A percentile compares a stretch with the other conserved stretches of the same genome.
These are phyloP conservation scores for Chrysotoxum bicinctum DNA, from an alignment of 2,888 invertebrate genomes.

Conservation along the genomic window DNA sequence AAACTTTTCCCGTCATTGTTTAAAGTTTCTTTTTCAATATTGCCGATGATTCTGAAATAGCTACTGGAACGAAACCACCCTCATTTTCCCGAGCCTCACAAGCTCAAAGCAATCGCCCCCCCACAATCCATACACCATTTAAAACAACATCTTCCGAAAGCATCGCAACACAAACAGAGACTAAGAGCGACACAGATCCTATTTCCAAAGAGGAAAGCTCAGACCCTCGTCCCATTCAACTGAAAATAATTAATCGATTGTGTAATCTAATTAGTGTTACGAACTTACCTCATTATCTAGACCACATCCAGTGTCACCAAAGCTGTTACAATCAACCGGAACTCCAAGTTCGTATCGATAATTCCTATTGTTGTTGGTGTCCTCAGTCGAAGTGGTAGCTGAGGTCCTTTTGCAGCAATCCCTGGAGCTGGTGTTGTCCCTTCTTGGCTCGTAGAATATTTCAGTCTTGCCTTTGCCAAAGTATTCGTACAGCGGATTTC, in stretches of 20 bases:
- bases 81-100: not conserved
- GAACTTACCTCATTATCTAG: conserved; percentile 74
- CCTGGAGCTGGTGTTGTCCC: not conserved
- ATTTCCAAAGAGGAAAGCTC: too few relatives aligned
- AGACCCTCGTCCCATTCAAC: conserved; percentile 20
- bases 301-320: conserved; percentile 61
- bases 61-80: conserved; percentile 16
- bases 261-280: conserved; percentile 71
- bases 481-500: conserved; percentile 76
- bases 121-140: not conserved
- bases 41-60: conserved; percentile 6
- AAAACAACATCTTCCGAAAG: conserved; percentile 30
- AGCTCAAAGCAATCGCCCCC: conserved; percentile 31
- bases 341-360: conserved; percentile 49
- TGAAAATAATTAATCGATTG: conserved; percentile 70
- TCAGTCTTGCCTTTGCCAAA: conserved; percentile 66
- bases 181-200: not conserved
- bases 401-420: conserved; percentile 43
- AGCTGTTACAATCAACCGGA: conserved; percentile 63
- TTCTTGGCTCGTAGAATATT: conserved; percentile 44
- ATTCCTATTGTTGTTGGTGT: conserved; percentile 59
- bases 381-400: conserved; percentile 4
- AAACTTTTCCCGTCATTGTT: conserved; percentile 61
- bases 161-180: not conserved
- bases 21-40: conserved; percentile 33